Percentiles rank a stretch among this genome's conserved stretches.
These are phyloP conservation scores for Bombus difficillimus DNA, from an alignment of 1,140 invertebrate genomes.

Conservation along the genomic window DNA sequence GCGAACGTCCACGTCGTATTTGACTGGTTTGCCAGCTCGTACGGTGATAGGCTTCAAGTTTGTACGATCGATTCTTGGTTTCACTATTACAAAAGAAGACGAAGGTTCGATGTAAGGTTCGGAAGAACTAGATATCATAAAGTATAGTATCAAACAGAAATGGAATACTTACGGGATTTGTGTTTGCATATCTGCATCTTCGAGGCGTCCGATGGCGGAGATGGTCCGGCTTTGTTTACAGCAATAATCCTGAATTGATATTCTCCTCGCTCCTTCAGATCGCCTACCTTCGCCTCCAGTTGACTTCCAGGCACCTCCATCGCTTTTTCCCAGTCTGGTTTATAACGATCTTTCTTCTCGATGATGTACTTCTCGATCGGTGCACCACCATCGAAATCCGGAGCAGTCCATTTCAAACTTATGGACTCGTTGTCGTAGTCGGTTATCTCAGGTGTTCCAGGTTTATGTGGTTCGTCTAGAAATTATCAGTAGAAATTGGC, in stretches of 20 bases:
- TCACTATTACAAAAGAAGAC: constrained; percentile 85
- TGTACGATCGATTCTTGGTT: constrained; percentile 97
- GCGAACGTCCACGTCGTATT: constrained; percentile 96
- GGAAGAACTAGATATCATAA: neutral
- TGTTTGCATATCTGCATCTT: constrained; percentile 95
- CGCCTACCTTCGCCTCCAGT: constrained; percentile 90
- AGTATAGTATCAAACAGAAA: neutral
- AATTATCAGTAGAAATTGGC: neutral
- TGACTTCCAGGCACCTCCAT: constrained; percentile 91
- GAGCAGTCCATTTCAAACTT: constrained; percentile 96
- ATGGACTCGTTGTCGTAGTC: constrained; percentile 97
- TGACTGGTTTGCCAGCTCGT: constrained; percentile 95
- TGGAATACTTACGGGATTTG: constrained; percentile 89
- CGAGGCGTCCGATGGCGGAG: constrained; percentile 97
- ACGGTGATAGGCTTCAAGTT: constrained; percentile 95
- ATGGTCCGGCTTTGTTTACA: constrained; percentile 97
- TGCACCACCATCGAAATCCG: constrained; percentile 96
- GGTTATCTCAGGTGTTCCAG: constrained; percentile 94
- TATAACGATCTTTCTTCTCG: constrained; percentile 95
- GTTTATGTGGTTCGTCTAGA: constrained; percentile 92
- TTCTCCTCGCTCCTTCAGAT: constrained; percentile 94
- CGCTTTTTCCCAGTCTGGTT: constrained; percentile 91
- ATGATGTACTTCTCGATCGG: constrained; percentile 98
- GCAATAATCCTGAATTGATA: constrained; percentile 98
- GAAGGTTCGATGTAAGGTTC: neutral